Evolutionary conservation across 2,113 vertebrate species (phyloP), one percentile per base, ranked within the genome.

Genomic region (Nyctereutes procyonoides): DNA sequence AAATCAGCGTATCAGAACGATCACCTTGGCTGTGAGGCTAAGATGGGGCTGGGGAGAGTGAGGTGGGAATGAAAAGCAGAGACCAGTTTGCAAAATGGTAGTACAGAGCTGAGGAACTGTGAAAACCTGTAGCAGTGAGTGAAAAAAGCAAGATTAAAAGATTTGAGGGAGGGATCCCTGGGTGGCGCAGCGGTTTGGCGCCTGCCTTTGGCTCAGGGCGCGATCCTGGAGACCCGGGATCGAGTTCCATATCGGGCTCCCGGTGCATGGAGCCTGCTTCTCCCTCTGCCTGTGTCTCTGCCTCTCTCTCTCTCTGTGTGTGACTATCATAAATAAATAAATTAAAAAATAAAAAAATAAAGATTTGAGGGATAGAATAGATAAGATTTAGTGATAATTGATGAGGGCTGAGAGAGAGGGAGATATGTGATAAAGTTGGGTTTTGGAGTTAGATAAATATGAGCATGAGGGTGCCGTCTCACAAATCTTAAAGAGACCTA

Each of bases 401-500:
- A 77, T 53, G 24, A 67, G 30, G 53, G 16, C 17, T 58, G 17
- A 94, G 51, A 19, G 24, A 87, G 32, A 51, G 28, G 48, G 28
- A 13, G 16, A 24, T 73, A 38, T 17, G 16, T n/a, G n/a, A 55
- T 73, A 28, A 93, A 8, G 73, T 90, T 32, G 69, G 14, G 28
- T 90, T 93, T 88, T 1, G 10, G 48, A 19, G 81, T 22, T 88
- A 30, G n/a, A 95, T 77, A 74, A 87, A 87, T 60, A 83, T 16
- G 19, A 96, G 26, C 32, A 83, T 74, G 32, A 32, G 24, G 13
- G 22, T 32, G 24, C 19, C 62, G 55, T 20, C 76, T 17, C 32
- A 93, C 43, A 35, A 77, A 60, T 60, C 71, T 63, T 85, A 63
- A 97, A 92, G 43, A 95, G 35, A 11, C 71, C 82, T 73, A 92